These are phyloP conservation scores for Blastobasis lacticolella DNA, from an alignment of 2,888 invertebrate genomes.

Conservation along the genomic window DNA sequence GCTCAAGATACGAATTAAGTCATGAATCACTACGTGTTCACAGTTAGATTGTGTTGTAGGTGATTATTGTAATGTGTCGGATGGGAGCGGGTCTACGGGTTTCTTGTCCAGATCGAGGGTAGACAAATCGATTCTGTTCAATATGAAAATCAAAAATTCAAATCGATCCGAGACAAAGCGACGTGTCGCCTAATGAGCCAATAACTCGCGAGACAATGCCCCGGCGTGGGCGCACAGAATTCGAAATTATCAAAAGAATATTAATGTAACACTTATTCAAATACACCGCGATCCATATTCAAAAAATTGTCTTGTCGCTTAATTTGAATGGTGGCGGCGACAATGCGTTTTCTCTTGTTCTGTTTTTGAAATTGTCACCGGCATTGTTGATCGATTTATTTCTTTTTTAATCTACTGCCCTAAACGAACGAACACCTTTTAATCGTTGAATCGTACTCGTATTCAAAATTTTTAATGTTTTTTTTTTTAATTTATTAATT, in stretches of 20 bases:
- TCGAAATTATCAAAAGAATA: slow-evolving; percentile 71
- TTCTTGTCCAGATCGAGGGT: slow-evolving; percentile 8
- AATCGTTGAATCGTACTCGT: slow-evolving; percentile 33
- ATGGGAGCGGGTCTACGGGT: slow-evolving; percentile 3
- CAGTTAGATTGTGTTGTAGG: too few species aligned
- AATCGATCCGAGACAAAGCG: slow-evolving; percentile 57
- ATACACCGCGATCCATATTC: slow-evolving; percentile 65
- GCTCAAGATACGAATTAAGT: too few species aligned
- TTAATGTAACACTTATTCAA: slow-evolving; percentile 73
- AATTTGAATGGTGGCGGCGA: slow-evolving; percentile 60
- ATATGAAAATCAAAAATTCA: slow-evolving; percentile 69
- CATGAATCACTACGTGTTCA: background rate
- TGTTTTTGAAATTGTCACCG: slow-evolving; percentile 39
- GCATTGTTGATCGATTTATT: slow-evolving; percentile 37
- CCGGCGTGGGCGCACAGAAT: slow-evolving; percentile 64
- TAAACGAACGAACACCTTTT: slow-evolving; percentile 26
- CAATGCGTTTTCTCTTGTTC: slow-evolving; percentile 39
- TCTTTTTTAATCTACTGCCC: slow-evolving; percentile 41
- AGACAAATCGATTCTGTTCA: slow-evolving; percentile 59
- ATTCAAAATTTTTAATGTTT: slow-evolving; percentile 56
- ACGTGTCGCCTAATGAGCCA: slow-evolving; percentile 69
- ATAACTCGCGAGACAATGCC: slow-evolving; percentile 71
- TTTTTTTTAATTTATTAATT: slow-evolving; percentile 53
- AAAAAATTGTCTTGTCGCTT: slow-evolving; percentile 60
- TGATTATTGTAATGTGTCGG: too few species aligned